A percentile compares a stretch with the other conserved stretches of the same genome.
Conservation (phyloP, 1,140 invertebrate genomes). For the Hylaeus volcanicus region DNA sequence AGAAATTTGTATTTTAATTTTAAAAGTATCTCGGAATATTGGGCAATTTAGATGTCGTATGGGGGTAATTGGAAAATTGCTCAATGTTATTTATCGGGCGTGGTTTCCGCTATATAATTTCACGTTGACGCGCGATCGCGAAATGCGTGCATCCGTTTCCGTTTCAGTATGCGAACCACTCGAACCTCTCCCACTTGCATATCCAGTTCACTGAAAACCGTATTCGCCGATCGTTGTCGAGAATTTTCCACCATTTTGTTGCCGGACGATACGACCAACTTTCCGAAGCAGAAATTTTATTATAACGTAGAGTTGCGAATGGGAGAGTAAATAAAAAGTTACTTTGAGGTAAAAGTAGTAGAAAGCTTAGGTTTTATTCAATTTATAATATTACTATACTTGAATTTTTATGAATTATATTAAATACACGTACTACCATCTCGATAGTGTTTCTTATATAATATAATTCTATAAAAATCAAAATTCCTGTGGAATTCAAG, state of each 20-base stretch:
- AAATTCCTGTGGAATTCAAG: too few species aligned
- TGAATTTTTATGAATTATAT: too few species aligned
- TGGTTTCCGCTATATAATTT: background rate
- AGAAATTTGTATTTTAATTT: too few species aligned
- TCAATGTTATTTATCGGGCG: background rate
- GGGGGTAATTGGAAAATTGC: slow-evolving; percentile 34
- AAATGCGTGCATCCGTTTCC: background rate
- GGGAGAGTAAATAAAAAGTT: background rate
- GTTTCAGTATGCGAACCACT: background rate
- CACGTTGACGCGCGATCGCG: background rate
- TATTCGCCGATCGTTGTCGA: background rate
- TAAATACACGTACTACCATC: too few species aligned
- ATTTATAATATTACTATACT: too few species aligned
- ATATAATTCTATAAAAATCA: too few species aligned
- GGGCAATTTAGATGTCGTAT: background rate
- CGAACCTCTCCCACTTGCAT: too few species aligned
- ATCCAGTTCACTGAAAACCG: background rate
- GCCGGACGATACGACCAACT: background rate
- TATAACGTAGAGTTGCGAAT: background rate
- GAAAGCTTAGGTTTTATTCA: too few species aligned
- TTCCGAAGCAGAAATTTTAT: background rate
- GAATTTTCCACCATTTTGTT: background rate
- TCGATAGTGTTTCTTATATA: too few species aligned
- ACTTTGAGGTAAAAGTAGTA: too few species aligned
- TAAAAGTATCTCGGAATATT: background rate